Conservation (phyloP, 2,797 vertebrate genomes). For the Brotula barbata region DNA sequence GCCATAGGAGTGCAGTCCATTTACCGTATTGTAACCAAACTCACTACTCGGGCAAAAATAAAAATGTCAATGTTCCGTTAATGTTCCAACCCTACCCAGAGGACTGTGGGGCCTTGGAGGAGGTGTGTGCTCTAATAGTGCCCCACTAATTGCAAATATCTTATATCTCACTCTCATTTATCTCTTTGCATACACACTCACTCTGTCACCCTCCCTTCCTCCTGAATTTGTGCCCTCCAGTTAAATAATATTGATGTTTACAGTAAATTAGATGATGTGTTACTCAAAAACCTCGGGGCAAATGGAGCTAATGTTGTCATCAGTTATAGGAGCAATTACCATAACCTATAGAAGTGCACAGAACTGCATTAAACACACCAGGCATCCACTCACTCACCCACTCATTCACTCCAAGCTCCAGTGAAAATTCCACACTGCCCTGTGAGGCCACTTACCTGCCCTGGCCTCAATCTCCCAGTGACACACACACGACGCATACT, state of each 20-base stretch:
- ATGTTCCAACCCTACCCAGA: too few relatives aligned
- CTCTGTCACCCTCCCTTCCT: constrained; percentile 1
- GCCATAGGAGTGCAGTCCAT: too few relatives aligned
- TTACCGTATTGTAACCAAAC: too few relatives aligned
- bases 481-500: constrained; percentile 27
- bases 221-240: constrained; percentile 21
- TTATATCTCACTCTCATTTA: constrained; percentile 2
- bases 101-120: too few relatives aligned
- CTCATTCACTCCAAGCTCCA: not conserved
- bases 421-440: constrained; percentile 26
- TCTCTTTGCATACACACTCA: not conserved
- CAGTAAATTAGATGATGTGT: constrained; percentile 34
- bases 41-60: too few relatives aligned
- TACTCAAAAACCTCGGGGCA: constrained; percentile 6
- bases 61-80: too few relatives aligned
- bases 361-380: constrained; percentile 26
- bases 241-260: constrained; percentile 39
- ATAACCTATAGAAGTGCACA: constrained; percentile 4
- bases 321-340: constrained; percentile 52
- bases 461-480: constrained; percentile 20
- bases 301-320: constrained; percentile 40
- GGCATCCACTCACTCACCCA: constrained; percentile 6
- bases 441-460: constrained; percentile 28
- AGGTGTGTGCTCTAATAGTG: too few relatives aligned
- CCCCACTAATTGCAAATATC: not conserved